A percentile compares a stretch with the other conserved stretches of the same genome.
phyloP scores from a whole-genome alignment of 1,140 invertebrate species.

The Monochamus saltuarius region DNA sequence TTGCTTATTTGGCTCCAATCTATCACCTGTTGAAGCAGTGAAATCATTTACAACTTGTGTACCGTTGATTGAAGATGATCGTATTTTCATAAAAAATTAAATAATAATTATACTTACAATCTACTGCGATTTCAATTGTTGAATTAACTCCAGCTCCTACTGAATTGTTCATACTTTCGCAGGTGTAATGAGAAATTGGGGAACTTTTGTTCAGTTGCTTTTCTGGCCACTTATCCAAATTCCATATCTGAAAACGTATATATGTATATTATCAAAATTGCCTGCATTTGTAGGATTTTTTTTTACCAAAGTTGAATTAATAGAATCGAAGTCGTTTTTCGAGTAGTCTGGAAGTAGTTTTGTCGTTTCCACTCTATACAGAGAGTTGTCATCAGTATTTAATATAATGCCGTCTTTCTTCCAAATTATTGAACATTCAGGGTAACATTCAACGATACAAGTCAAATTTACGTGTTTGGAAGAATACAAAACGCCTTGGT shows the following conservation, averaged over 20 bases:
- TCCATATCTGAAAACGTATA: constrained; percentile 61
- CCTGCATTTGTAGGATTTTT: neutral
- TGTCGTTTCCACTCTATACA: constrained; percentile 68
- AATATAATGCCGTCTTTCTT: constrained; percentile 70
- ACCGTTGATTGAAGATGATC: too few species aligned
- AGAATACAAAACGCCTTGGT: constrained; percentile 72
- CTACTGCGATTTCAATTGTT: constrained; percentile 79
- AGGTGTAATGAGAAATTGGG: constrained; percentile 83
- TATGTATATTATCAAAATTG: constrained; percentile 6
- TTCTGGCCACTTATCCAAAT: constrained; percentile 79
- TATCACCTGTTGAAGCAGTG: too few species aligned
- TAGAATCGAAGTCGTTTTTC: constrained; percentile 84
- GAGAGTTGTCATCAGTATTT: constrained; percentile 59
- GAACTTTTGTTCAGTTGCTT: constrained; percentile 71
- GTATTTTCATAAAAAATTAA: too few species aligned
- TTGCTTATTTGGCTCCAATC: too few species aligned
- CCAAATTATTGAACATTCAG: constrained; percentile 82
- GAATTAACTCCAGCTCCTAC: constrained; percentile 73
- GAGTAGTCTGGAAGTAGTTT: constrained; percentile 67
- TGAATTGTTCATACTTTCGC: constrained; percentile 73
- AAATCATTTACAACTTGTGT: too few species aligned
- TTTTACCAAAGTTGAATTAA: constrained; percentile 75
- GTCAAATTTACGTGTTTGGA: constrained; percentile 74
- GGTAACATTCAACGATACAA: constrained; percentile 86
- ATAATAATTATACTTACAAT: too few species aligned